These are phyloP conservation scores for Corythornis vintsioides DNA, from an alignment of 2,113 vertebrate species.

Conservation along the genomic window DNA sequence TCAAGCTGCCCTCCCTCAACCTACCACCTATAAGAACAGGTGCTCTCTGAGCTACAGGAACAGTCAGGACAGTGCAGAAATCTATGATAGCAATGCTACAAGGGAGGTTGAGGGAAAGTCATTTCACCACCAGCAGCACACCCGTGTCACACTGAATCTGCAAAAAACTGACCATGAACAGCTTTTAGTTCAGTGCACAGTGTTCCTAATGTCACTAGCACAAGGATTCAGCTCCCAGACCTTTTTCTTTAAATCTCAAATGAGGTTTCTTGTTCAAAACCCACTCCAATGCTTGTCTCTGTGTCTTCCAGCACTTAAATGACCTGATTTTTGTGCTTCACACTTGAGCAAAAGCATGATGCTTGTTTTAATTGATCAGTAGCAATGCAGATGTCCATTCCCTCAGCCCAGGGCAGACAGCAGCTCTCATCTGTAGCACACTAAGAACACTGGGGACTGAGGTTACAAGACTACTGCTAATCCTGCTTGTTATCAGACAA, in stretches of 20 bases:
- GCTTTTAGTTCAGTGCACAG: neutral
- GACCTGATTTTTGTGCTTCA: neutral
- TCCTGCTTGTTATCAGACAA: neutral
- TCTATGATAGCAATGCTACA: rapidly evolving
- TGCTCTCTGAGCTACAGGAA: neutral
- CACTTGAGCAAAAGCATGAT: neutral
- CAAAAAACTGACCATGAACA: neutral
- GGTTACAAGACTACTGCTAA: neutral
- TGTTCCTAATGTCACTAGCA: neutral
- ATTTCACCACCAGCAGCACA: neutral
- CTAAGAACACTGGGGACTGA: neutral
- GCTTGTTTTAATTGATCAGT: neutral
- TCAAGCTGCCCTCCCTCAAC: no score
- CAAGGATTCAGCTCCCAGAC: neutral
- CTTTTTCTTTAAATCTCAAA: neutral
- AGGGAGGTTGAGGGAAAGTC: neutral
- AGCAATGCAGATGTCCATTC: neutral
- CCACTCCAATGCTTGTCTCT: neutral
- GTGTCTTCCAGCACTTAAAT: neutral
- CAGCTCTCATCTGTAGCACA: neutral
- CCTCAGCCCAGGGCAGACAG: neutral
- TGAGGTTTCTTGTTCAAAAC: neutral
- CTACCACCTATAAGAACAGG: no score
- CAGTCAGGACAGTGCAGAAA: neutral
- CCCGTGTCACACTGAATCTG: neutral